Percentiles rank a stretch among this genome's conserved stretches.
Conservation (phyloP, 2,888 invertebrate species). For the Quadroppia sp. region DNA sequence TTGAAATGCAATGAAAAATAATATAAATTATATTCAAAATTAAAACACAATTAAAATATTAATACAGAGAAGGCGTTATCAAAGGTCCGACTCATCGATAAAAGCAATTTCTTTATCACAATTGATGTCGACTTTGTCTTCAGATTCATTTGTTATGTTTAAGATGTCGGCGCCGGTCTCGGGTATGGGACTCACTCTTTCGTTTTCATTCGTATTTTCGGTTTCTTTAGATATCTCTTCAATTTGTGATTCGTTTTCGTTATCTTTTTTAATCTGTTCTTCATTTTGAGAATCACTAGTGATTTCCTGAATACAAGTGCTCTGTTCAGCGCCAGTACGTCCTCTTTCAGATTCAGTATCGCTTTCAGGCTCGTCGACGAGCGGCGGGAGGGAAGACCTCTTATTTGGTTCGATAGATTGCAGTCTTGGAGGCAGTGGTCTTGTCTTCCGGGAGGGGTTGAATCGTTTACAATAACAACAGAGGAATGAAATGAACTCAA, state of each 20-base stretch:
- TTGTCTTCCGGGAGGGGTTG: slow-evolving; percentile 82
- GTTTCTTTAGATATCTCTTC: not conserved
- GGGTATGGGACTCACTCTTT: not conserved
- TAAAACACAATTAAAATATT: no score
- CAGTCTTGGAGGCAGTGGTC: slow-evolving; percentile 57
- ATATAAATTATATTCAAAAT: no score
- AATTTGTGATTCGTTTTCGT: not conserved
- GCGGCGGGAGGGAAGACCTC: slow-evolving; percentile 19
- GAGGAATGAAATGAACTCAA: slow-evolving; percentile 70
- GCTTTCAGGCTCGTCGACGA: slow-evolving; percentile 41
- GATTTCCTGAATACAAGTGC: slow-evolving; percentile 1
- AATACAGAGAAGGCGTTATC: not conserved
- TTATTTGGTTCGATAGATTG: slow-evolving; percentile 38
- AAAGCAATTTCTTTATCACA: slow-evolving; percentile 16
- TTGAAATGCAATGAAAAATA: not conserved
- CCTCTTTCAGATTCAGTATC: slow-evolving; percentile 34
- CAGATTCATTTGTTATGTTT: not conserved
- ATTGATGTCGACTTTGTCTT: not conserved
- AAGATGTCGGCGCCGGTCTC: not conserved
- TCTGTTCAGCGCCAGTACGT: not conserved
- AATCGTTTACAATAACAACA: slow-evolving; percentile 84
- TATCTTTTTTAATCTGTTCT: not conserved
- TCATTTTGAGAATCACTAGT: slow-evolving; percentile 1
- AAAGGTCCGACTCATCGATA: slow-evolving; percentile 7
- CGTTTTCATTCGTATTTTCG: no score